Evolutionary conservation across 2,888 invertebrate genomes (phyloP).

Genomic region (Phortica magna): DNA sequence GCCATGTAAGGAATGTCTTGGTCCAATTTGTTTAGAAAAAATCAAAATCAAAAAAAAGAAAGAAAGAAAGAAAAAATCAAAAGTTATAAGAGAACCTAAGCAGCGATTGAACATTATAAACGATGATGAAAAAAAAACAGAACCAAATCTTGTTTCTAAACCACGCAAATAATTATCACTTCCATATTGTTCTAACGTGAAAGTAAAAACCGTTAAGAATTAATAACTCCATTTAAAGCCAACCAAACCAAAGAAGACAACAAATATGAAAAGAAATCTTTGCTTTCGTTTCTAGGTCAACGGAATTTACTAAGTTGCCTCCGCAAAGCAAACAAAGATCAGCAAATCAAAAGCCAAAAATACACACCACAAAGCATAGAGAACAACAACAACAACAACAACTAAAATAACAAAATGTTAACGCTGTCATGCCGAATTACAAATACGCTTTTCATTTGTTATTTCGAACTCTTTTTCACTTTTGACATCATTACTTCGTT

Average conservation of each 20-base stretch:
- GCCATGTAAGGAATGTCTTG: constrained; percentile 27
- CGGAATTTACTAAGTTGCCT: constrained; percentile 3
- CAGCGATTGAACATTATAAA: constrained; percentile 60
- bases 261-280: constrained; percentile 23
- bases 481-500: too few relatives aligned
- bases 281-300: background rate
- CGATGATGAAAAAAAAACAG: constrained; percentile 55
- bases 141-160: background rate
- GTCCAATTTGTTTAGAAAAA: constrained; percentile 56
- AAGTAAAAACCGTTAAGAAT: constrained; percentile 73
- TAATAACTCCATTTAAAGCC: constrained; percentile 59
- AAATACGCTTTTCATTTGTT: too few relatives aligned
- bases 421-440: background rate
- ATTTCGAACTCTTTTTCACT: too few relatives aligned
- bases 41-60: constrained; percentile 18
- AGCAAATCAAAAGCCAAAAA: background rate
- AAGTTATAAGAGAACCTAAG: constrained; percentile 40
- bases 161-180: constrained; percentile 61
- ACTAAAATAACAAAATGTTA: background rate
- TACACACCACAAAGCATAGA: background rate
- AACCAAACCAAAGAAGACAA: constrained; percentile 24
- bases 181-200: constrained; percentile 72
- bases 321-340: constrained; percentile 12
- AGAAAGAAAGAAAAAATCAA: constrained; percentile 57
- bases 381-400: background rate